Evolutionary conservation across 2,797 vertebrate genomes (phyloP).

Genomic region (Gambusia yucatana): DNA sequence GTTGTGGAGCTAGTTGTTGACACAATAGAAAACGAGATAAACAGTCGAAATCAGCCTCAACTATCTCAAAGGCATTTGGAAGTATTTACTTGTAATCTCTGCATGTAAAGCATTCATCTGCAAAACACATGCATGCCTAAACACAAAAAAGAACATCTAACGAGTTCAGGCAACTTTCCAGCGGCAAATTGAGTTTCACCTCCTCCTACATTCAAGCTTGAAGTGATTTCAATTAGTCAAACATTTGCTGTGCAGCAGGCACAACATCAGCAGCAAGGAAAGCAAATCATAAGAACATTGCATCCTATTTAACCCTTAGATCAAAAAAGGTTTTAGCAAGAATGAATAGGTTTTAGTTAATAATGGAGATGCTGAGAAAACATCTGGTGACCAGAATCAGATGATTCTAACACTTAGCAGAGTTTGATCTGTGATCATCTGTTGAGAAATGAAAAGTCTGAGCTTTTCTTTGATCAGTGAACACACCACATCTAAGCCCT

Average conservation of each 20-base stretch:
- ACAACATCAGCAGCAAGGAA: slow-evolving; percentile 58
- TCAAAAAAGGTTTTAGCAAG: slow-evolving; percentile 25
- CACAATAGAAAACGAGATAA: slow-evolving; percentile 38
- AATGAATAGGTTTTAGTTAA: neutral
- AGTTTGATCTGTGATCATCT: neutral
- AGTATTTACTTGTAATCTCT: slow-evolving; percentile 38
- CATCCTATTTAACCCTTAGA: slow-evolving; percentile 39
- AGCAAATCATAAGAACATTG: slow-evolving; percentile 39
- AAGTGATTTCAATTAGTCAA: slow-evolving; percentile 63
- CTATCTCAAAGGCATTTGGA: slow-evolving; percentile 29
- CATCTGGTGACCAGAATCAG: neutral
- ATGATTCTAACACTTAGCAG: neutral
- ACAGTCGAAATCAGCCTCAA: slow-evolving; percentile 35
- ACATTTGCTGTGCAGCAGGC: slow-evolving; percentile 40
- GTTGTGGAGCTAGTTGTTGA: slow-evolving; percentile 27
- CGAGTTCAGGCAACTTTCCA: slow-evolving; percentile 61
- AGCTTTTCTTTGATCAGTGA: neutral
- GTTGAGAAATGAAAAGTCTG: neutral
- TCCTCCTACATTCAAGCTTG: slow-evolving; percentile 50
- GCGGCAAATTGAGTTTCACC: slow-evolving; percentile 51
- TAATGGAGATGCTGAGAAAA: neutral
- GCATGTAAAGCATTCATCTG: slow-evolving; percentile 41
- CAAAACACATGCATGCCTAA: slow-evolving; percentile 56
- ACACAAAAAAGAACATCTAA: slow-evolving; percentile 56
- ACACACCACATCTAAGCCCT: slow-evolving; percentile 2